phyloP scores from a whole-genome alignment of 2,797 vertebrate genomes.

The Pangasius larnaudii region DNA sequence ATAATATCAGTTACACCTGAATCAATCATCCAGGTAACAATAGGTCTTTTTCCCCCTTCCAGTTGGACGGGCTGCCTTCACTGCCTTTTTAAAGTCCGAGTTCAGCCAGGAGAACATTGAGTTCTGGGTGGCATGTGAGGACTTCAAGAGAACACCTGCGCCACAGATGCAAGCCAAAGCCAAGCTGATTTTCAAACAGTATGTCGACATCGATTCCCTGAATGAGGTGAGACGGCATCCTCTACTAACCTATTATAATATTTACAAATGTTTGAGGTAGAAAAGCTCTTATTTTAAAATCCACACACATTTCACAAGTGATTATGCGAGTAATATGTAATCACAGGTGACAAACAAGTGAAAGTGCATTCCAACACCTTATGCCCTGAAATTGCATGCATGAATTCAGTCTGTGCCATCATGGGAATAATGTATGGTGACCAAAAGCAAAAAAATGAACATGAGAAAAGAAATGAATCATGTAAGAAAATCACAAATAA shows the following conservation, averaged over 20 bases:
- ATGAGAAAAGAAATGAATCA: background rate
- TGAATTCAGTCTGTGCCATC: too few relatives aligned
- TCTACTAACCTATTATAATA: background rate
- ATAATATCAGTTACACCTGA: background rate
- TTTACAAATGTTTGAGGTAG: background rate
- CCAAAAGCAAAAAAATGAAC: background rate
- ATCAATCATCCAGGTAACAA: background rate
- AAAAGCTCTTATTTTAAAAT: background rate
- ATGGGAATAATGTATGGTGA: background rate
- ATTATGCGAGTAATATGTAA: background rate
- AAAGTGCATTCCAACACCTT: background rate
- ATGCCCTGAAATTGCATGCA: background rate
- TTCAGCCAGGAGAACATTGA: conserved; percentile 92
- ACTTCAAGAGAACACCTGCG: conserved; percentile 81
- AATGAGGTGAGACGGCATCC: conserved; percentile 75
- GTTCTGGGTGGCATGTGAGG: conserved; percentile 91
- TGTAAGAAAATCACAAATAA: background rate
- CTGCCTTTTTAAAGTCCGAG: conserved; percentile 84
- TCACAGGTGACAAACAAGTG: background rate
- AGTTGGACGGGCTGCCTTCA: conserved; percentile 85
- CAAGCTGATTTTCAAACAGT: conserved; percentile 84
- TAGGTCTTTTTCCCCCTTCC: background rate
- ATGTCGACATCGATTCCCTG: conserved; percentile 81
- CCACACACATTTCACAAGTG: background rate
- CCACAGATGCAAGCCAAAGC: conserved; percentile 77